Evolutionary conservation across 2,113 vertebrate species (phyloP).

Genomic region (Eudorcas thomsonii): DNA sequence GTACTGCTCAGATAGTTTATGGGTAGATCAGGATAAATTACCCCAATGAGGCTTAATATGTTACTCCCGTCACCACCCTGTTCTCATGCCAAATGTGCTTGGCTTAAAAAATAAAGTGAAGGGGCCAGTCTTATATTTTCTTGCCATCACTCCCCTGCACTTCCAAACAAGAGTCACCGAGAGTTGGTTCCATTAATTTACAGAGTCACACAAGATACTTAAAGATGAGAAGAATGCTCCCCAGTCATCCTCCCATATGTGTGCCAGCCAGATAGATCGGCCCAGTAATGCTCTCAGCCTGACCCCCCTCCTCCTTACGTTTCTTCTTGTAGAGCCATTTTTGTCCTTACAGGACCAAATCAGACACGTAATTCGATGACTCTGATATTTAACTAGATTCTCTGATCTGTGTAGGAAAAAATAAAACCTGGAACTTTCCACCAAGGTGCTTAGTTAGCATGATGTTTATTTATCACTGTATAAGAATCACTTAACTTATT

Average conservation of each 20-base stretch:
- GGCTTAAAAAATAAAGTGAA: constrained; percentile 1
- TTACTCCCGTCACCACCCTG: background rate
- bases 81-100: background rate
- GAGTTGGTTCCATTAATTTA: background rate
- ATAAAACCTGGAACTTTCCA: background rate
- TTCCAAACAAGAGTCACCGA: background rate
- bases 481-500: background rate
- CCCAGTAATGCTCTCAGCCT: background rate
- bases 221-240: background rate
- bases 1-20: background rate
- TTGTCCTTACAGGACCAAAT: background rate
- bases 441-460: background rate
- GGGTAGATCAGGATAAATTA: background rate
- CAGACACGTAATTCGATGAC: background rate
- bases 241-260: background rate
- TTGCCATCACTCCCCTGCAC: background rate
- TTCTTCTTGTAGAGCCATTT: background rate
- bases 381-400: background rate
- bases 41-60: background rate
- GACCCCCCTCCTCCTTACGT: background rate
- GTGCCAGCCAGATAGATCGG: background rate
- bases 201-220: background rate
- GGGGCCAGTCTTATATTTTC: background rate
- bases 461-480: background rate
- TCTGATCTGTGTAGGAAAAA: background rate